These are phyloP conservation scores for Capra hircus DNA, from an alignment of 2,113 vertebrate genomes.

Conservation along the genomic window DNA sequence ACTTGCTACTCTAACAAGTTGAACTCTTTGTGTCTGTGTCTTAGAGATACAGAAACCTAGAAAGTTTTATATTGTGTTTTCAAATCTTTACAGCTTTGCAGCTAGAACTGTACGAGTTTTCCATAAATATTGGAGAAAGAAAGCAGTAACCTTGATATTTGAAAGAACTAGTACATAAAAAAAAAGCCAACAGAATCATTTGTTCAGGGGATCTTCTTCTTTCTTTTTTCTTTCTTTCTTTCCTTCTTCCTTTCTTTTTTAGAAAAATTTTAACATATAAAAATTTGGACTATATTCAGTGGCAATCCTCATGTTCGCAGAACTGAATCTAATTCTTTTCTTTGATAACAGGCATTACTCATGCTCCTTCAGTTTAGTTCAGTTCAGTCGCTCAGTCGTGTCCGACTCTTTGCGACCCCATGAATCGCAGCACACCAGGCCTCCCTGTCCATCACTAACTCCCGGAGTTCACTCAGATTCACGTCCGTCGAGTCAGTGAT, in stretches of 20 bases:
- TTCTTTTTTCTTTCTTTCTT: not conserved
- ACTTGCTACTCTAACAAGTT: slow-evolving; percentile 33
- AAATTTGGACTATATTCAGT: not conserved
- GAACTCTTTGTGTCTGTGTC: slow-evolving; percentile 42
- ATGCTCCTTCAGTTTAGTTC: slow-evolving; percentile 32
- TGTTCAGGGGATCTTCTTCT: not conserved
- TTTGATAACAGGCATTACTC: slow-evolving; percentile 47
- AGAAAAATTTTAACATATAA: not conserved
- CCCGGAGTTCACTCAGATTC: too few species aligned
- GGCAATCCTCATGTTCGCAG: slow-evolving; percentile 58
- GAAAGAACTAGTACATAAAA: slow-evolving; percentile 69
- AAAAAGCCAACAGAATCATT: slow-evolving; percentile 43
- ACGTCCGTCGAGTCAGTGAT: too few species aligned
- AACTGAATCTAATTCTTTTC: slow-evolving; percentile 45
- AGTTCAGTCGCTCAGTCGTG: too few species aligned
- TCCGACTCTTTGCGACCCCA: too few species aligned
- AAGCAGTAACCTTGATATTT: slow-evolving; percentile 68
- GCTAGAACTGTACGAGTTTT: slow-evolving; percentile 60
- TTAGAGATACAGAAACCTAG: slow-evolving; percentile 41
- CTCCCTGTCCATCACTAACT: too few species aligned
- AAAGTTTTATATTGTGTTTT: slow-evolving; percentile 72
- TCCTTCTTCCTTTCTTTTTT: not conserved
- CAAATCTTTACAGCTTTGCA: slow-evolving; percentile 70
- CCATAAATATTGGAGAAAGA: slow-evolving; percentile 70
- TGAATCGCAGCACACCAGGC: too few species aligned